phyloP scores from a whole-genome alignment of 2,113 vertebrate species.

The Tor tambroides region DNA sequence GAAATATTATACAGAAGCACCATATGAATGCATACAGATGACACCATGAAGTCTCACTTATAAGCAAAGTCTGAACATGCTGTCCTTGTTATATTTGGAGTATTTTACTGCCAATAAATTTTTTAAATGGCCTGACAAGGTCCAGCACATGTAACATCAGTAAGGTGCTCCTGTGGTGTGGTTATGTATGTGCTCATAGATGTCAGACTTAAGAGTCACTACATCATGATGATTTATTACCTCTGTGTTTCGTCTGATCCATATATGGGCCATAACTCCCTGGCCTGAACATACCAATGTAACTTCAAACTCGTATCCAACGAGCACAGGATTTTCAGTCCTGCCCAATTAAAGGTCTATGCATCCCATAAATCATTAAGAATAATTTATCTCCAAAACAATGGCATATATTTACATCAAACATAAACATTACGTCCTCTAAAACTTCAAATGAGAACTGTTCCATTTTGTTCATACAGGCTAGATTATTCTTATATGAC shows the following conservation, averaged over 20 bases:
- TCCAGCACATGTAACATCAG: slow-evolving; percentile 62
- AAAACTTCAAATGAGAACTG: not conserved
- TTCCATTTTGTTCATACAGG: not conserved
- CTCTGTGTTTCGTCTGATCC: slow-evolving; percentile 19
- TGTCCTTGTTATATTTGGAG: slow-evolving; percentile 47
- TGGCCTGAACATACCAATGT: not conserved
- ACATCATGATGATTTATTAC: slow-evolving; percentile 51
- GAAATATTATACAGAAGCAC: not conserved
- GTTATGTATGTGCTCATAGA: slow-evolving; percentile 54
- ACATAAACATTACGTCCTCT: too few species aligned
- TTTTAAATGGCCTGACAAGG: slow-evolving; percentile 35
- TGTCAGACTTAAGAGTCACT: slow-evolving; percentile 64
- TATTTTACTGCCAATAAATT: slow-evolving; percentile 20
- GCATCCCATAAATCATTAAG: not conserved
- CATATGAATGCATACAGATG: not conserved
- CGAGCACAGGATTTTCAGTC: not conserved
- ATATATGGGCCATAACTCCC: slow-evolving; percentile 34
- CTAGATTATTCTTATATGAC: not conserved
- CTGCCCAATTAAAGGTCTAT: slow-evolving; percentile 11
- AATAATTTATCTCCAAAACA: not conserved
- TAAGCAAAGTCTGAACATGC: slow-evolving; percentile 31
- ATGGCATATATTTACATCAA: not conserved
- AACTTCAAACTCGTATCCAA: slow-evolving; percentile 10
- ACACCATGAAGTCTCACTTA: slow-evolving; percentile 10
- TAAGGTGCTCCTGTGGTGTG: slow-evolving; percentile 29